phyloP scores from a whole-genome alignment of 2,113 vertebrate genomes.

The Phaethornis superciliosus region DNA sequence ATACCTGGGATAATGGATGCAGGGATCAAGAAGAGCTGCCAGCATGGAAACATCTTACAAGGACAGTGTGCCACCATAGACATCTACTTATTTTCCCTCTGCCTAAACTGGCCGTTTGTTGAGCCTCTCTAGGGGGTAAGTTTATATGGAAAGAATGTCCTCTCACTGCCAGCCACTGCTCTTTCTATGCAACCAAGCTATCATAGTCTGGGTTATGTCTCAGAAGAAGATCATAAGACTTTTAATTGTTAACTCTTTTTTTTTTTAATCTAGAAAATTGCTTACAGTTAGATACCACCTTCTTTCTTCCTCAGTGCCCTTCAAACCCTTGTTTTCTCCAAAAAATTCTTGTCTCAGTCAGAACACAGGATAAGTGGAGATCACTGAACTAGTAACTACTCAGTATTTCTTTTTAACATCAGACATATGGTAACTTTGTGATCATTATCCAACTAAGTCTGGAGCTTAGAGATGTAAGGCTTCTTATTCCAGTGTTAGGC shows the following conservation, averaged over 20 bases:
- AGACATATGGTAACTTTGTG: slow-evolving; percentile 55
- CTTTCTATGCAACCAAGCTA: accelerated
- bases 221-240: background rate
- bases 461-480: slow-evolving; percentile 51
- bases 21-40: background rate
- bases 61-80: background rate
- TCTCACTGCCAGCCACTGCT: background rate
- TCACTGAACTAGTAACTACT: slow-evolving; percentile 7
- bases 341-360: background rate
- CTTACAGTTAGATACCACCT: background rate
- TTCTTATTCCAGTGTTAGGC: slow-evolving; percentile 44
- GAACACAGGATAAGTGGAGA: background rate
- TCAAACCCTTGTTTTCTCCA: background rate
- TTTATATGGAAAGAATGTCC: background rate
- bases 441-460: slow-evolving; percentile 39
- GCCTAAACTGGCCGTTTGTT: background rate
- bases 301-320: background rate
- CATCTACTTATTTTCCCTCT: background rate
- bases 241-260: background rate
- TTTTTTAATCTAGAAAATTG: background rate
- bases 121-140: background rate
- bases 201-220: background rate
- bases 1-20: background rate
- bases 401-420: slow-evolving; percentile 45
- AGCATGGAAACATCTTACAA: background rate